These are phyloP conservation scores for Theonella swinhoei DNA, from an alignment of 37 sponge, comb jelly and placozoan species.

Conservation along the genomic window DNA sequence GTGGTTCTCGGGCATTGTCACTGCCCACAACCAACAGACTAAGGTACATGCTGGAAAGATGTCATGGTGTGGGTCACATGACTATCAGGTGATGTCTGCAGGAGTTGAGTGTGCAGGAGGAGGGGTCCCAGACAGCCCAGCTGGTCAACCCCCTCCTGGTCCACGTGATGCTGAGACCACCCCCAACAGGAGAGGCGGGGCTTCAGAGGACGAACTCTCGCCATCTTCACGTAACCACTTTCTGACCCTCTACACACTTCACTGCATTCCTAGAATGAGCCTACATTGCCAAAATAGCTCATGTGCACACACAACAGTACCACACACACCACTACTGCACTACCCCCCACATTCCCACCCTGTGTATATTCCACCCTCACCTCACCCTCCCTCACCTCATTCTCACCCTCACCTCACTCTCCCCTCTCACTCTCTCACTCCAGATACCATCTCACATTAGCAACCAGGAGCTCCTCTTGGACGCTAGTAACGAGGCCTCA, in stretches of 20 bases:
- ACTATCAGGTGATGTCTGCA: neutral
- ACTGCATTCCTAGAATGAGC: too few relatives aligned
- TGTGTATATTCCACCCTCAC: too few relatives aligned
- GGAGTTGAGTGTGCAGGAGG: slow-evolving; percentile 53
- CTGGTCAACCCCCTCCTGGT: slow-evolving; percentile 59
- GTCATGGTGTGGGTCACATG: neutral
- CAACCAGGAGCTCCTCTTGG: neutral
- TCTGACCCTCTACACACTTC: too few relatives aligned
- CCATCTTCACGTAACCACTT: neutral
- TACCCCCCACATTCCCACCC: slow-evolving; percentile 20
- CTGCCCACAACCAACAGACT: slow-evolving; percentile 40
- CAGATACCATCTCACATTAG: neutral
- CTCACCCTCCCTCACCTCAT: too few relatives aligned
- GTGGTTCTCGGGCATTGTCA: slow-evolving; percentile 61
- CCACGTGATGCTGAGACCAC: slow-evolving; percentile 27
- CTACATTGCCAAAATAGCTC: neutral
- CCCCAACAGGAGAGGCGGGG: slow-evolving; percentile 16
- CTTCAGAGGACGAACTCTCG: neutral
- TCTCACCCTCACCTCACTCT: too few relatives aligned
- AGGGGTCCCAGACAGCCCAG: slow-evolving; percentile 8
- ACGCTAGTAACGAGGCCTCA: neutral
- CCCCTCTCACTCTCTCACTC: neutral
- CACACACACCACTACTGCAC: neutral
- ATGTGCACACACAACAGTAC: neutral
- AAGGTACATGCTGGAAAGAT: slow-evolving; percentile 6